phyloP scores from a whole-genome alignment of 2,888 invertebrate species.

The Thyatira batis region DNA sequence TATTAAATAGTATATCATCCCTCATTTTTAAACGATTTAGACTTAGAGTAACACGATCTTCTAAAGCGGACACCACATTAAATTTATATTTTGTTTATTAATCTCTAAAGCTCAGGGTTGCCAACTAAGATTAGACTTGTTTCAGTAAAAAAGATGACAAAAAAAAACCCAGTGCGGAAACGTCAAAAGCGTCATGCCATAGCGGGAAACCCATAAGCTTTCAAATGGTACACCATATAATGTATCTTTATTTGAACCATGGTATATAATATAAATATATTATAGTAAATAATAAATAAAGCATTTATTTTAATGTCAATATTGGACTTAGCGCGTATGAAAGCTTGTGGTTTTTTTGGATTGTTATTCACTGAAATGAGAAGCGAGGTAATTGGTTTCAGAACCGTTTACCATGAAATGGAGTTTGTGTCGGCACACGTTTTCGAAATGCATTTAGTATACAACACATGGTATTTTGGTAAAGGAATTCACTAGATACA shows the following conservation, averaged over 20 bases:
- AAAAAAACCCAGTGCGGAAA: constrained; percentile 37
- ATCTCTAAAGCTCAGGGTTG: constrained; percentile 61
- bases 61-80: not conserved
- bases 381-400: constrained; percentile 16
- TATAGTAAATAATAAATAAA: constrained; percentile 13
- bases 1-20: too few species aligned
- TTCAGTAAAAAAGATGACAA: constrained; percentile 25
- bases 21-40: too few species aligned
- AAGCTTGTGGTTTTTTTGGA: constrained; percentile 69
- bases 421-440: constrained; percentile 2
- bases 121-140: constrained; percentile 46
- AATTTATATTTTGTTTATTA: not conserved
- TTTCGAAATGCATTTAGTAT: constrained; percentile 1
- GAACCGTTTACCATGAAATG: constrained; percentile 23
- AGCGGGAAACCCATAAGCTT: constrained; percentile 77
- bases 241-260: constrained; percentile 9
- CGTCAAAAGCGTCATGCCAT: constrained; percentile 61
- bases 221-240: constrained; percentile 45
- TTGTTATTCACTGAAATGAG: constrained; percentile 25
- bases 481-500: not conserved
- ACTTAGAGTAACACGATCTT: too few species aligned
- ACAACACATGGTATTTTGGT: not conserved
- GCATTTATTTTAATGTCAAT: constrained; percentile 53
- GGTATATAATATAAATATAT: constrained; percentile 29
- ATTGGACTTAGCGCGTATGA: constrained; percentile 75